phyloP scores from a whole-genome alignment of 2,113 vertebrate species.

The human region DNA sequence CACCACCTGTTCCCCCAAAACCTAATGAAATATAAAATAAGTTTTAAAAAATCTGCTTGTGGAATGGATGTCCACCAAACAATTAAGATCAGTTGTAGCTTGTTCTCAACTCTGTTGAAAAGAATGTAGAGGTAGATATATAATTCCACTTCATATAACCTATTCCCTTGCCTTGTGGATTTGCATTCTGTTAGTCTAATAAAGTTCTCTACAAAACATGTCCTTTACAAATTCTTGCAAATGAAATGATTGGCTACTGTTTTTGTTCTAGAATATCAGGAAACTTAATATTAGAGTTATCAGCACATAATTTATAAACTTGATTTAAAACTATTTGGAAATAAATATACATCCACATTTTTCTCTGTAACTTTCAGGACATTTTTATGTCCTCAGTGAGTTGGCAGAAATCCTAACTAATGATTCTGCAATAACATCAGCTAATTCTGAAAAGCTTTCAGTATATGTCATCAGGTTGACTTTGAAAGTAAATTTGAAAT shows the following conservation, averaged over 20 bases:
- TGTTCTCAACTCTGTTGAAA: background rate
- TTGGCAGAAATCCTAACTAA: background rate
- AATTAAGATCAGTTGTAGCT: background rate
- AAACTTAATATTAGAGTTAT: background rate
- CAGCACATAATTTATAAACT: background rate
- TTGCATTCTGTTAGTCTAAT: background rate
- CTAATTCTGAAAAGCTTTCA: background rate
- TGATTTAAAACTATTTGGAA: background rate
- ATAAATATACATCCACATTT: background rate
- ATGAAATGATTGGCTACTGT: background rate
- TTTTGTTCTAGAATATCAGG: background rate
- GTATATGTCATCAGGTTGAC: background rate
- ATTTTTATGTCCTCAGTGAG: background rate
- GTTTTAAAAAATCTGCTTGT: background rate
- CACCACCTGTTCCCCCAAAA: no score
- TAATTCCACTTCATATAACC: background rate
- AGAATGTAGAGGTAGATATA: background rate
- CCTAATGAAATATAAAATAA: no score
- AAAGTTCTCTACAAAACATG: background rate
- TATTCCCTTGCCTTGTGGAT: background rate
- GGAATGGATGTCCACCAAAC: background rate
- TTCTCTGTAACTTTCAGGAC: background rate
- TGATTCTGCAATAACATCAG: background rate
- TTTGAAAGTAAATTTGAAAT: constrained; percentile 1
- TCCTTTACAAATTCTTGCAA: background rate